Evolutionary conservation across 2,888 invertebrate genomes (phyloP), one percentile per base, ranked within the genome.

Genomic region (Melipona beecheii): DNA sequence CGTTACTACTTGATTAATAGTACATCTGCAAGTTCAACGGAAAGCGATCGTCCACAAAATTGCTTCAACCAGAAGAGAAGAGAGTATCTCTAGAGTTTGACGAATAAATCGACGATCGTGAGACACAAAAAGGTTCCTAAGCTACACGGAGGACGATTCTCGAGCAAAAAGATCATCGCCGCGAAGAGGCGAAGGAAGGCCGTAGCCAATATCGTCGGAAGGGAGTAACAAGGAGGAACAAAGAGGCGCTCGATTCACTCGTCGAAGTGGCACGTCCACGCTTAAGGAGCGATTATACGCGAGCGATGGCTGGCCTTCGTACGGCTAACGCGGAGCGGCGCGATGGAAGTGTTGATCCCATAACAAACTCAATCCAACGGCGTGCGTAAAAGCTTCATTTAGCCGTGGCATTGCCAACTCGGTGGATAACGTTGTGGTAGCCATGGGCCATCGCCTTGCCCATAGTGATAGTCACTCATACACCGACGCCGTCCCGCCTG

Each of bases 301-400:
- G 82, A 70, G 78, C 82, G 77, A 84, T 82, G 84, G 86, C 76
- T 70, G 77, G 75, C 69, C 77, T 75, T 77, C 64, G 80, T 85
- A 85, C 76, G 88, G 86, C 81, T 82, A 83, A 82, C 89, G 73
- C 78, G 75, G 76, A 49, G 73, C 78, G 84, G 80, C 74, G 75
- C 85, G 77, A 82, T 87, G 83, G 86, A 89, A 92, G 91, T 91
- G 92, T 91, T 91, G 90, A 92, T 91, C 90, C 89, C 89, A 89
- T 90, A 91, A 90, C 91, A 91, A 92, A 93, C 92, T 92, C 91
- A 91, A 92, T 92, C 89, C 88, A 86, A 81, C 86, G 86, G 85
- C 80, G 81, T 86, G 82, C 87, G 91, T 93, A 91, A 93, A 92
- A 92, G 92, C 93, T 93, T 93, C 91, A 93, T 93, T 93, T 92